These are phyloP conservation scores for Notolabrus celidotus DNA, from an alignment of 2,797 vertebrate species.

Conservation along the genomic window DNA sequence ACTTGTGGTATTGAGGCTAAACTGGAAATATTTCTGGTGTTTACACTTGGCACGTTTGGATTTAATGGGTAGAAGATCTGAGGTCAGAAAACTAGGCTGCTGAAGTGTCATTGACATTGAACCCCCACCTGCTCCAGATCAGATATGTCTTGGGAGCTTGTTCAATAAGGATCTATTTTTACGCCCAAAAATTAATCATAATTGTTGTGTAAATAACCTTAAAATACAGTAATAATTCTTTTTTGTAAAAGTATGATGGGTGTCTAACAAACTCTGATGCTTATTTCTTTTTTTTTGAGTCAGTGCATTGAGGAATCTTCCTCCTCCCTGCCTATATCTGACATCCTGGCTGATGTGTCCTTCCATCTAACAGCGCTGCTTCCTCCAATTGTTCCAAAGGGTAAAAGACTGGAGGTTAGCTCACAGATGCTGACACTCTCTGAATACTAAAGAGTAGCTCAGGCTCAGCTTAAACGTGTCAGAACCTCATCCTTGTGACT, in stretches of 20 bases:
- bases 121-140: background rate
- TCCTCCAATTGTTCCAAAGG: constrained; percentile 80
- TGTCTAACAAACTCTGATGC: too few relatives aligned
- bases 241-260: too few relatives aligned
- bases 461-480: constrained; percentile 32
- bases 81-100: background rate
- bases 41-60: constrained; percentile 14
- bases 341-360: constrained; percentile 72
- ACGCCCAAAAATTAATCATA: too few relatives aligned
- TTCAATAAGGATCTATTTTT: too few relatives aligned
- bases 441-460: background rate
- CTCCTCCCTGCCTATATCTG: constrained; percentile 64
- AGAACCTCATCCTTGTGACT: constrained; percentile 29
- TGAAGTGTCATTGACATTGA: background rate
- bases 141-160: too few relatives aligned
- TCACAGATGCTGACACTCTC: constrained; percentile 27
- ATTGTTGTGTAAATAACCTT: too few relatives aligned
- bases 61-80: background rate
- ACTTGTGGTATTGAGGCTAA: constrained; percentile 30
- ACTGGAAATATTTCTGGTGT: constrained; percentile 37
- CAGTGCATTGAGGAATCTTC: constrained; percentile 21
- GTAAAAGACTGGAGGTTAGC: constrained; percentile 58
- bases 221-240: too few relatives aligned
- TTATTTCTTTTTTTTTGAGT: too few relatives aligned
- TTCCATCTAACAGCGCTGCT: constrained; percentile 60